A percentile compares a stretch with the other conserved stretches of the same genome.
phyloP scores from a whole-genome alignment of 2,113 vertebrate genomes.

The Thryonomys swinderianus region DNA sequence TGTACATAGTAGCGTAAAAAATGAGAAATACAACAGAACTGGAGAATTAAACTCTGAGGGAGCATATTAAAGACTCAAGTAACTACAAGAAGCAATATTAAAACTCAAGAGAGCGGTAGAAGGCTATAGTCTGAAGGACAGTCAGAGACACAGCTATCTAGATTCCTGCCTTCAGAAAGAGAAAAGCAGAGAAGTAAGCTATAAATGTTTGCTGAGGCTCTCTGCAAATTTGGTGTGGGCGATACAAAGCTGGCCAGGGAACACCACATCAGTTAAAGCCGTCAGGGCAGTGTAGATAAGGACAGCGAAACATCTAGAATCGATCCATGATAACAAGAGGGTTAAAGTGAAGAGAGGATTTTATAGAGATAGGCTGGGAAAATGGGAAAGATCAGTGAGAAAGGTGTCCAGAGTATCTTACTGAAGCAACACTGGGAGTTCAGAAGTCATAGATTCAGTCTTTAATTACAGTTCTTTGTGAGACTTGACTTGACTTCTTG shows the following conservation, averaged over 20 bases:
- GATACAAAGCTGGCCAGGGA: constrained; percentile 7
- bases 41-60: constrained; percentile 51
- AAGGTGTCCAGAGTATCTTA: constrained; percentile 55
- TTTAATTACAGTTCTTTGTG: constrained; percentile 69
- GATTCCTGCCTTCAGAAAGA: constrained; percentile 1
- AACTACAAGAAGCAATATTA: constrained; percentile 58
- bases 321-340: constrained; percentile 76
- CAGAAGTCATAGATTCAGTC: constrained; percentile 76
- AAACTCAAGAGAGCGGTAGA: not conserved
- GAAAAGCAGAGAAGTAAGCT: not conserved
- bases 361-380: constrained; percentile 68
- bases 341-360: constrained; percentile 69
- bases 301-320: constrained; percentile 72
- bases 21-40: constrained; percentile 42
- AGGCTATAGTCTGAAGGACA: not conserved
- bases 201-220: not conserved
- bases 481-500: constrained; percentile 68
- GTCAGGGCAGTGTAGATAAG: constrained; percentile 74
- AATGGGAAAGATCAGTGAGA: constrained; percentile 63
- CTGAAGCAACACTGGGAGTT: constrained; percentile 59
- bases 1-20: constrained; percentile 50
- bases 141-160: not conserved
- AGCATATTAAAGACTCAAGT: constrained; percentile 61
- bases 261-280: constrained; percentile 70
- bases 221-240: not conserved